Conservation (phyloP, 2,113 vertebrate species). For the Thymallus thymallus region DNA sequence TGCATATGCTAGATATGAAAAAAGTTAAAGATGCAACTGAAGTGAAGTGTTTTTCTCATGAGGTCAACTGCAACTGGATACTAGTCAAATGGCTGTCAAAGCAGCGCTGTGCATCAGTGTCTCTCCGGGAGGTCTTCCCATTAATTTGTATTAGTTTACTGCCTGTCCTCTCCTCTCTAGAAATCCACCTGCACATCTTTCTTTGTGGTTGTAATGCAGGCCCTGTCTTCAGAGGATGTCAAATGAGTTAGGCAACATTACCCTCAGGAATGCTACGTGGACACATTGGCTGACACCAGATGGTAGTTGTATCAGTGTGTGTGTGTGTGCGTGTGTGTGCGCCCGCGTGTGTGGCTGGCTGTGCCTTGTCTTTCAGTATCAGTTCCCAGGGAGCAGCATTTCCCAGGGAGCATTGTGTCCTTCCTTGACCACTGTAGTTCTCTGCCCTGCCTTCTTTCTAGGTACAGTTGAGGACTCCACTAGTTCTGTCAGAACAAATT, state of each 20-base stretch:
- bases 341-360: constrained; percentile 15
- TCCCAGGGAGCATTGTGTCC: constrained; percentile 6
- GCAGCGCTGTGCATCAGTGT: not conserved
- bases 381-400: constrained; percentile 40
- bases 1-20: constrained; percentile 5
- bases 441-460: too few relatives aligned
- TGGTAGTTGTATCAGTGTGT: constrained; percentile 37
- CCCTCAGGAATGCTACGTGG: constrained; percentile 4
- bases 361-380: constrained; percentile 38
- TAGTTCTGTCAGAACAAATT: constrained; percentile 5
- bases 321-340: constrained; percentile 21
- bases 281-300: constrained; percentile 37
- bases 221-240: constrained; percentile 11
- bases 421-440: not conserved
- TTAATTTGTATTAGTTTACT: not conserved
- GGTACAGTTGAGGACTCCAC: not conserved
- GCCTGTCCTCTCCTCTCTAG: not conserved
- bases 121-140: not conserved
- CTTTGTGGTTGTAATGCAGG: not conserved
- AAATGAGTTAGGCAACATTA: constrained; percentile 9
- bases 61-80: not conserved
- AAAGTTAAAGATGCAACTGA: not conserved
- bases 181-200: constrained; percentile 1
- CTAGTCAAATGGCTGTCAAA: not conserved
- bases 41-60: not conserved